These are phyloP conservation scores for Drosophila santomea DNA, from an alignment of 1,140 invertebrate species.

Conservation along the genomic window DNA sequence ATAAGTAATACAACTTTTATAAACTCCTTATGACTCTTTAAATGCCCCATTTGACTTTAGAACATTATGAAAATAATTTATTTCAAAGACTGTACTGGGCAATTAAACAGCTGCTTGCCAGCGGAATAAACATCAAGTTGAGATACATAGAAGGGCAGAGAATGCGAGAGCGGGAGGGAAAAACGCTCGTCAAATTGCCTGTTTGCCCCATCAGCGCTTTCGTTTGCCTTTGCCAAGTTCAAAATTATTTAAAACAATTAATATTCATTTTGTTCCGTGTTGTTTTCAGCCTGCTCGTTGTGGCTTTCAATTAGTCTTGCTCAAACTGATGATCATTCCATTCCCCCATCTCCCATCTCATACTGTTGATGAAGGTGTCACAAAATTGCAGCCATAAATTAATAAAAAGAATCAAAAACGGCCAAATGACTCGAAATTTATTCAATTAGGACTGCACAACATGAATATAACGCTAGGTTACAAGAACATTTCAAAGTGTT, in stretches of 20 bases:
- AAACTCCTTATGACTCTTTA: too few species aligned
- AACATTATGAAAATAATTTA: too few species aligned
- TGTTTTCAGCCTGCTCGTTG: conserved; percentile 43
- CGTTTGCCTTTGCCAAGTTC: conserved; percentile 70
- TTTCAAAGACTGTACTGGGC: conserved; percentile 17
- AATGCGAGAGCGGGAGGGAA: conserved; percentile 8
- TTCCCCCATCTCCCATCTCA: not conserved
- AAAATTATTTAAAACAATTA: conserved; percentile 84
- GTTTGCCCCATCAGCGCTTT: conserved; percentile 39
- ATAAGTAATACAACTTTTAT: too few species aligned
- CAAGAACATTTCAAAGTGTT: not conserved
- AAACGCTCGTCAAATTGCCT: conserved; percentile 42
- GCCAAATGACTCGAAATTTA: conserved; percentile 48
- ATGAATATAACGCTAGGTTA: conserved; percentile 12
- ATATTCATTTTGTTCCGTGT: conserved; percentile 76
- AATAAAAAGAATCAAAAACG: conserved; percentile 63
- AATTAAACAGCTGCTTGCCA: conserved; percentile 70
- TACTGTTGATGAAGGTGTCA: conserved; percentile 65
- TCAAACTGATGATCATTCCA: conserved; percentile 10
- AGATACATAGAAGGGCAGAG: not conserved
- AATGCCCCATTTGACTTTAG: too few species aligned
- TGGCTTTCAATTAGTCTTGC: conserved; percentile 62
- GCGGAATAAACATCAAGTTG: conserved; percentile 38
- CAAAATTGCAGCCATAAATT: conserved; percentile 74
- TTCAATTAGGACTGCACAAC: conserved; percentile 44